Percentiles rank a stretch among this genome's conserved stretches.
Conservation (phyloP, 2,113 vertebrate species). For the Chaetodon auriga region DNA sequence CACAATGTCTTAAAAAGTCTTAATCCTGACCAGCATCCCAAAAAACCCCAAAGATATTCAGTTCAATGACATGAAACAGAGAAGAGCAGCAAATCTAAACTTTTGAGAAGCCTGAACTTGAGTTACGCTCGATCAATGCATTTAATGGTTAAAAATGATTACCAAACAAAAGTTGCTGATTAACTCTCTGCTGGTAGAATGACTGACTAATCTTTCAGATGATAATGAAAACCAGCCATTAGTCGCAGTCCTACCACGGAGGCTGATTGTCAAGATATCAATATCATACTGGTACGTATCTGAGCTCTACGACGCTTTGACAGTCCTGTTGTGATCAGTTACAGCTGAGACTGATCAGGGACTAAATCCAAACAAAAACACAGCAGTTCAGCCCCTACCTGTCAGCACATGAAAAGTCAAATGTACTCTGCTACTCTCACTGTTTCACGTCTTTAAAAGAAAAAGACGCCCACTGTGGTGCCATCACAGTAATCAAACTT, state of each 20-base stretch:
- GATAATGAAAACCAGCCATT: background rate
- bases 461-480: background rate
- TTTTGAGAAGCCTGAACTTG: background rate
- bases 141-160: background rate
- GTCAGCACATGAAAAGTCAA: background rate
- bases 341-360: background rate
- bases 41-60: background rate
- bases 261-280: background rate
- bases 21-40: background rate
- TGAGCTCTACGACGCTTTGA: background rate
- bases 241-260: background rate
- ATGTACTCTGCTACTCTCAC: background rate
- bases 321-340: background rate
- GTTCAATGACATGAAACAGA: background rate
- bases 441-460: background rate
- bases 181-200: constrained; percentile 1
- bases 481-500: constrained; percentile 2
- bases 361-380: background rate
- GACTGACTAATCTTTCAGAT: constrained; percentile 19
- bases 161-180: background rate
- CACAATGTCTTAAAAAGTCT: background rate
- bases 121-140: background rate
- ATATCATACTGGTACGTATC: background rate
- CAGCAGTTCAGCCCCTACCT: background rate
- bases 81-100: background rate